Base-by-base conservation (phyloP, 2,888 invertebrate species). In the Phyllotreta striolata region DNA sequence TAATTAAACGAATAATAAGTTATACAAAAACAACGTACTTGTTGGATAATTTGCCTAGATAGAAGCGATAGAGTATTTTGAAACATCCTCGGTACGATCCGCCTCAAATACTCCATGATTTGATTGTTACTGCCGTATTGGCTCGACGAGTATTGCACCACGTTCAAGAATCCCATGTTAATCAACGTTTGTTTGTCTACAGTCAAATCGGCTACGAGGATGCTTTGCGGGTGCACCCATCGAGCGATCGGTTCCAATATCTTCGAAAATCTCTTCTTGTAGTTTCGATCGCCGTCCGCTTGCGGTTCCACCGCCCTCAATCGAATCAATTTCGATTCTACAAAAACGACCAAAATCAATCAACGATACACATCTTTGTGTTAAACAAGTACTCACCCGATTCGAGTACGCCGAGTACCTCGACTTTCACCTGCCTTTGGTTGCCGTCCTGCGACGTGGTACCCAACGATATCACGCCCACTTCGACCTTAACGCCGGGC, bases 51-150 rank as follows among this genome's bases (percentile, higher is more conserved):
- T 80, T 91, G 91, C 51, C 92, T 85, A 1, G 92, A 93, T 0
- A 95, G 82, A 68, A 93, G 79, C 7, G 93, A 92, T 6, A 95
- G 80, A 0, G 94, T 94, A 72, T 93, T 94, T 83, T 94, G 91
- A 82, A 95, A 95, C 93, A 95, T 94, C 74, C 93, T 86, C 0
- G 95, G 95, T 1, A 95, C 93, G 58, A 93, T 91, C 67, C 91
- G 86, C 37, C 93, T 84, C 68, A 95, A 81, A 77, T 95, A 95
- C 75, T 94, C 93, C 95, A 95, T 95, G 6, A 95, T 91, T 59
- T 76, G 75, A 52, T 78, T 49, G 75, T 82, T 76, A 68, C 82
- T 65, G n/a, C 61, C 67, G 74, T 84, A 75, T 75, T 88, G 83
- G 12, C 78, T 79, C 9, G 83, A 79, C 0, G 84, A 81, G 0